Evolutionary conservation across 2,113 vertebrate genomes (phyloP).

Genomic region (Tetraodon nigroviridis): DNA sequence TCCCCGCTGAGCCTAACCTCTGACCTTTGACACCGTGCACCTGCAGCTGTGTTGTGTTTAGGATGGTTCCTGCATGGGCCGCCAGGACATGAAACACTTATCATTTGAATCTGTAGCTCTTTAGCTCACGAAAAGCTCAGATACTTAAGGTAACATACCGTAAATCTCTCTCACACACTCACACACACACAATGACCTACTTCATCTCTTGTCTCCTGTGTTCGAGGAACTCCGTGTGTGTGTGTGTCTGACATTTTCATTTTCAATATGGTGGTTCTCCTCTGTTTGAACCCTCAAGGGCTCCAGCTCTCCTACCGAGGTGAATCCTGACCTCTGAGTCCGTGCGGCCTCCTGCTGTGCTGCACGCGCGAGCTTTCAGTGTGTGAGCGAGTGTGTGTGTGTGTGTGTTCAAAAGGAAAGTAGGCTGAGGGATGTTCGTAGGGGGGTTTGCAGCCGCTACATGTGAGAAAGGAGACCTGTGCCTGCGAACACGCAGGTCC

Average conservation of each 20-base stretch:
- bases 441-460: neutral
- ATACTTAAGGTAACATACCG: slow-evolving; percentile 10
- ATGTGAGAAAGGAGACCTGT: slow-evolving; percentile 2
- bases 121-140: slow-evolving; percentile 10
- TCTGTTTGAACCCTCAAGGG: slow-evolving; percentile 54
- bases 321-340: slow-evolving; percentile 46
- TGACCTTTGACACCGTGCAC: neutral
- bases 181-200: neutral
- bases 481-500: slow-evolving; percentile 26
- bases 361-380: slow-evolving; percentile 10
- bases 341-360: slow-evolving; percentile 27
- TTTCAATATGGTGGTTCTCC: slow-evolving; percentile 50
- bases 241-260: slow-evolving; percentile 22
- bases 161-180: neutral
- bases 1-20: neutral
- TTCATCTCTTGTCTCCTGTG: neutral
- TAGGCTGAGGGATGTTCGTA: neutral
- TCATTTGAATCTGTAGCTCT: slow-evolving; percentile 18
- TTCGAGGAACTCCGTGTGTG: neutral
- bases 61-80: slow-evolving; percentile 12
- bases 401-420: neutral
- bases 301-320: slow-evolving; percentile 50
- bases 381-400: neutral
- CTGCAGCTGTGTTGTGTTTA: neutral
- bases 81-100: slow-evolving; percentile 25